Percentiles rank a stretch among this genome's conserved stretches.
These are phyloP conservation scores for Gymnothorax javanicus DNA, from an alignment of 2,797 vertebrate genomes.

Conservation along the genomic window DNA sequence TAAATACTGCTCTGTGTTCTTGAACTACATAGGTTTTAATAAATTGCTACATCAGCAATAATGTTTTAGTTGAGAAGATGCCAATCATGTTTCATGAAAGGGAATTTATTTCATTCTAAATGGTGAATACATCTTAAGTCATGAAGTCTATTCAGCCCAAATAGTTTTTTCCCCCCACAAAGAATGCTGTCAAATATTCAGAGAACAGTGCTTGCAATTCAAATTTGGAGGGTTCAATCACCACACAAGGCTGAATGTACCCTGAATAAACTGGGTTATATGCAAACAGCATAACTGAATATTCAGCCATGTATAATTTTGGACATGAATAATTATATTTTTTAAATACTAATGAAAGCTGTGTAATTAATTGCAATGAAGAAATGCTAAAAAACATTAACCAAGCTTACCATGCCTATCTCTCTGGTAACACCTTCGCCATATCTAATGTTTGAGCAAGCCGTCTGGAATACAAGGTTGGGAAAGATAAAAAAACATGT, in stretches of 20 bases:
- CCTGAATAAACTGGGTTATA: not conserved
- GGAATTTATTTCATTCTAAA: not conserved
- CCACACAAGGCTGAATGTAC: too few relatives aligned
- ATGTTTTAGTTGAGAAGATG: too few relatives aligned
- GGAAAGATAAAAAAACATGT: not conserved
- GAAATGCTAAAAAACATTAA: conserved; percentile 14
- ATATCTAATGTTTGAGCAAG: conserved; percentile 90
- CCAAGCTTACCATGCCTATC: conserved; percentile 86
- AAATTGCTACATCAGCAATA: too few relatives aligned
- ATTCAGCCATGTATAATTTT: not conserved
- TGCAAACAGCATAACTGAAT: not conserved
- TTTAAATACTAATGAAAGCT: not conserved
- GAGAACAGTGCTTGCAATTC: too few relatives aligned
- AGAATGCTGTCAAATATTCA: too few relatives aligned
- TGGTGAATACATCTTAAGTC: not conserved
- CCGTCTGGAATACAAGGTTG: conserved; percentile 78
- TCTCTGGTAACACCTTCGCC: conserved; percentile 90
- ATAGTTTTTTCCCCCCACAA: too few relatives aligned
- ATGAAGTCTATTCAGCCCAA: too few relatives aligned
- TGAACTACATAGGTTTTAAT: too few relatives aligned
- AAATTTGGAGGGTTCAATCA: too few relatives aligned
- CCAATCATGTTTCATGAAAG: not conserved
- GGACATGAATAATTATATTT: not conserved
- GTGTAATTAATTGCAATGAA: not conserved
- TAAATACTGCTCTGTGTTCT: too few relatives aligned